These are phyloP conservation scores for Styela clava DNA, from an alignment of 23 tunicate genomes.

Conservation along the genomic window DNA sequence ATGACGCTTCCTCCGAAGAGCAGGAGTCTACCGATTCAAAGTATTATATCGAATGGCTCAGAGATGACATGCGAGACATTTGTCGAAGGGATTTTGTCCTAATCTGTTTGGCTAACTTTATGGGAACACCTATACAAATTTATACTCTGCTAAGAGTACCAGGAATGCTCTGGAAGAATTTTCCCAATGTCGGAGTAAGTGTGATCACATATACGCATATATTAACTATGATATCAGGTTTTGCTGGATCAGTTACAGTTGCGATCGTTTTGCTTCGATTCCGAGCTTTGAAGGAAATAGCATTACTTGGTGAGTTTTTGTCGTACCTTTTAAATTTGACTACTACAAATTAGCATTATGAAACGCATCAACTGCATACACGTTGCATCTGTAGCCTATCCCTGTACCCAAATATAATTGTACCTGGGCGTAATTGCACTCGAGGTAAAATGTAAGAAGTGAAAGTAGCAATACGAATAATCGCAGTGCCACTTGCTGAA, in stretches of 20 bases:
- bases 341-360: too few relatives aligned
- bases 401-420: too few relatives aligned
- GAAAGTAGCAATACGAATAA: too few relatives aligned
- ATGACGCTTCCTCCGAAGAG: too few relatives aligned
- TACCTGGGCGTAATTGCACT: too few relatives aligned
- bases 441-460: too few relatives aligned
- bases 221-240: not conserved
- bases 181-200: not conserved
- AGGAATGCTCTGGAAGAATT: not conserved
- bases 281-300: not conserved
- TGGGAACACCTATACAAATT: not conserved
- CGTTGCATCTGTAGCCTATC: too few relatives aligned
- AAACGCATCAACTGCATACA: too few relatives aligned
- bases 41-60: not conserved
- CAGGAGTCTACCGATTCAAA: not conserved
- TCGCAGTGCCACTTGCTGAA: too few relatives aligned
- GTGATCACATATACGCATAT: not conserved
- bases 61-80: too few relatives aligned
- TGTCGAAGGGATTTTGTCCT: not conserved
- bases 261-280: not conserved
- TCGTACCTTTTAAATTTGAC: too few relatives aligned
- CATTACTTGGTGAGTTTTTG: not conserved
- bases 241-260: not conserved
- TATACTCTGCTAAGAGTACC: not conserved
- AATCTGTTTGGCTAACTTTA: not conserved